Evolutionary conservation across 2,888 invertebrate genomes (phyloP).

Genomic region (Pimpla rufipes): DNA sequence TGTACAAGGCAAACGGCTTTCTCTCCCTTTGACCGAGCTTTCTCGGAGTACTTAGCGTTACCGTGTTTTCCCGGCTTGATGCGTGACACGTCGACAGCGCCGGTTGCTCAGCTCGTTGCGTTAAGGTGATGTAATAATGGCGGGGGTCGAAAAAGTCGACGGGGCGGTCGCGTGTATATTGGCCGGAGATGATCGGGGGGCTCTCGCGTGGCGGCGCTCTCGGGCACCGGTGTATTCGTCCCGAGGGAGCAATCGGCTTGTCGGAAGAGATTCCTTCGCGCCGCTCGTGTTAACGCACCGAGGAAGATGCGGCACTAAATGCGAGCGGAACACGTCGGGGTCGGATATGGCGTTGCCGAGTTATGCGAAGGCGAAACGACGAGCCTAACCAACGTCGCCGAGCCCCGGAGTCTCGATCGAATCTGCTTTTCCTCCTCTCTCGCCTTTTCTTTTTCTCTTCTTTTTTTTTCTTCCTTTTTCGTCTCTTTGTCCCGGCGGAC

Average conservation of each 20-base stretch:
- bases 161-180: neutral
- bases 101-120: neutral
- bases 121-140: constrained; percentile 3
- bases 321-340: neutral
- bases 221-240: neutral
- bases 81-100: constrained; percentile 3
- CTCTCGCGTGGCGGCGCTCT: neutral
- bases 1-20: neutral
- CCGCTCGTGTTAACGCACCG: neutral
- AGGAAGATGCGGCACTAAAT: neutral
- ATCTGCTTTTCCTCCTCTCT: neutral
- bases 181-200: neutral
- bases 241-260: neutral
- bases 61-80: neutral
- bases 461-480: neutral
- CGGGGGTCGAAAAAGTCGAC: constrained; percentile 2
- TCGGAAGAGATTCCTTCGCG: constrained; percentile 1
- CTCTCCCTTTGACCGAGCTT: neutral
- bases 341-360: neutral
- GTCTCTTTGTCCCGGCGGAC: neutral
- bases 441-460: neutral
- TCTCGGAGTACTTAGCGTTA: neutral
- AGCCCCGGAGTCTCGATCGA: neutral
- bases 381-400: neutral
- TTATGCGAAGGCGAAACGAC: neutral